Evolutionary conservation across 1,140 invertebrate species (phyloP).

Genomic region (Aphis gossypii): DNA sequence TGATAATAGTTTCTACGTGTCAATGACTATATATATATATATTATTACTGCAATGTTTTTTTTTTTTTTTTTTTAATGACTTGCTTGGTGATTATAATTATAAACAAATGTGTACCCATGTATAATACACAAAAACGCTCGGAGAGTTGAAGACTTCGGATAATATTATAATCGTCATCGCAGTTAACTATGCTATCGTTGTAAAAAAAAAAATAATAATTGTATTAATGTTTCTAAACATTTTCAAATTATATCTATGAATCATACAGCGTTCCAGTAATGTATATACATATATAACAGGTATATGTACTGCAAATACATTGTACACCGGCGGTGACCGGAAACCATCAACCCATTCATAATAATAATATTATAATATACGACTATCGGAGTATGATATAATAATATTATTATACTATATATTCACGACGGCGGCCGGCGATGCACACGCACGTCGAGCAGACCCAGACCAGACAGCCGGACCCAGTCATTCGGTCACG

Average conservation of each 20-base stretch:
- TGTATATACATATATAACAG: neutral
- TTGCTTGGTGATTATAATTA: too few species aligned
- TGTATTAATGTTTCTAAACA: neutral
- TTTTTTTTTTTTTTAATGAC: too few species aligned
- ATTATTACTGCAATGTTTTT: too few species aligned
- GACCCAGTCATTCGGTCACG: conserved; percentile 23
- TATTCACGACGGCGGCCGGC: neutral
- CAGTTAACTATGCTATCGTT: neutral
- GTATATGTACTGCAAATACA: neutral
- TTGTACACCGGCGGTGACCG: too few species aligned
- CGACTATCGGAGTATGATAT: neutral
- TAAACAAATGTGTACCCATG: too few species aligned
- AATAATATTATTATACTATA: neutral
- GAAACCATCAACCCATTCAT: conserved; percentile 13
- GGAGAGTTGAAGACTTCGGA: neutral
- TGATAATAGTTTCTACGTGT: too few species aligned
- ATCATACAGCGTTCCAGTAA: neutral
- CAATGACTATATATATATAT: too few species aligned
- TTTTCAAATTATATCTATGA: neutral
- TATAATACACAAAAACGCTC: too few species aligned
- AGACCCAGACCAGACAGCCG: neutral
- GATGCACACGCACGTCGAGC: neutral
- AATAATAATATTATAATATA: neutral
- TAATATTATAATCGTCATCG: neutral
- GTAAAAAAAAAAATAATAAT: too few species aligned